Evolutionary conservation across 1,140 invertebrate genomes (phyloP).

Genomic region (Diorhabda carinulata): DNA sequence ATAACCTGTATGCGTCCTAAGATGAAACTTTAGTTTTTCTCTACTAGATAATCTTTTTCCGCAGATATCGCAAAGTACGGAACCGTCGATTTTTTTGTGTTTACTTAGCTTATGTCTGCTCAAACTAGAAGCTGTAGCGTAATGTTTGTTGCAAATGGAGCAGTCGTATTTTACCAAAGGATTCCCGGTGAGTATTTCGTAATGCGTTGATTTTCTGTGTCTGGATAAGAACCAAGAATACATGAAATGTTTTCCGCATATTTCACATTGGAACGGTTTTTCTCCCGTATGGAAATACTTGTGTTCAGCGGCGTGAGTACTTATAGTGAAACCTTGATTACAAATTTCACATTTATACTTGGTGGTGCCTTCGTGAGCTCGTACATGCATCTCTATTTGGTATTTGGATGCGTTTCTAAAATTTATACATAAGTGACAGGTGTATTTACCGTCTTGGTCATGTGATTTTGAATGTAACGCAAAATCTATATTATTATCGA

Average conservation of each 20-base stretch:
- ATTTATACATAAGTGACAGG: conserved; percentile 50
- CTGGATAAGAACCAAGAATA: conserved; percentile 45
- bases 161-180: conserved; percentile 45
- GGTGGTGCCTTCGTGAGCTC: conserved; percentile 47
- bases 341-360: conserved; percentile 54
- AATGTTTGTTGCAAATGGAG: conserved; percentile 43
- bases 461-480: conserved; percentile 44
- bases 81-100: conserved; percentile 36
- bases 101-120: conserved; percentile 42
- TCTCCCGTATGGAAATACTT: conserved; percentile 55
- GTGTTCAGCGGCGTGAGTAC: conserved; percentile 48
- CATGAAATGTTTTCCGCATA: conserved; percentile 55
- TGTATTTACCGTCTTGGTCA: conserved; percentile 49
- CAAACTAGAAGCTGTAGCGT: conserved; percentile 43
- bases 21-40: conserved; percentile 68
- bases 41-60: conserved; percentile 71
- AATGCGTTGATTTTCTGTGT: conserved; percentile 43
- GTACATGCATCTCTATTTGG: conserved; percentile 46
- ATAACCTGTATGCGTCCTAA: conserved; percentile 67
- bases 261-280: conserved; percentile 59
- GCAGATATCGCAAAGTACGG: conserved; percentile 66
- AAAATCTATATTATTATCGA: conserved; percentile 32
- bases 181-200: conserved; percentile 44
- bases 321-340: conserved; percentile 51
- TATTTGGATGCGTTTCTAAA: conserved; percentile 42